Evolutionary conservation across 2,888 invertebrate genomes (phyloP).

Genomic region (Tipula confusa): DNA sequence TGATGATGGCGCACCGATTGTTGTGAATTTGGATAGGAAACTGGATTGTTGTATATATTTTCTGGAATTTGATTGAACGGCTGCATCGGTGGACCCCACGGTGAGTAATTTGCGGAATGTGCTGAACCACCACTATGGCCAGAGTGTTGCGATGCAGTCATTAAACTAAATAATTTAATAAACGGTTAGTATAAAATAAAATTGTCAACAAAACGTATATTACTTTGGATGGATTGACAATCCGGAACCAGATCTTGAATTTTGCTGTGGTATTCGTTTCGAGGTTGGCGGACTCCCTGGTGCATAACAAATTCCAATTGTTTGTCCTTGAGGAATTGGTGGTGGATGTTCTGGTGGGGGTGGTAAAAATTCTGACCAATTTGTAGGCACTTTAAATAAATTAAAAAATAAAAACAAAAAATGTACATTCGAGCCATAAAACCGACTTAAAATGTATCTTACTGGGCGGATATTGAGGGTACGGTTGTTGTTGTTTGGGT

Average conservation of each 20-base stretch:
- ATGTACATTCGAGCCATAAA: slow-evolving; percentile 30
- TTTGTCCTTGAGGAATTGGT: slow-evolving; percentile 48
- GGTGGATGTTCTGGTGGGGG: slow-evolving; percentile 60
- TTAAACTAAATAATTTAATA: slow-evolving; percentile 40
- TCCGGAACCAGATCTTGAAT: slow-evolving; percentile 49
- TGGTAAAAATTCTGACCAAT: slow-evolving; percentile 58
- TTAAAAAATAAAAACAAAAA: slow-evolving; percentile 20
- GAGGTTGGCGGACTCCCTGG: slow-evolving; percentile 47
- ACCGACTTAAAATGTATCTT: slow-evolving; percentile 21
- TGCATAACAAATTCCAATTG: slow-evolving; percentile 41
- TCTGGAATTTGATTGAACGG: slow-evolving; percentile 42
- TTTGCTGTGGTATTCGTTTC: slow-evolving; percentile 42
- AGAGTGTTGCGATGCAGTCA: slow-evolving; percentile 50
- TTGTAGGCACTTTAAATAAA: slow-evolving; percentile 47
- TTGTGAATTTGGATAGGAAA: slow-evolving; percentile 40
- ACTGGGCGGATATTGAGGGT: slow-evolving; percentile 48
- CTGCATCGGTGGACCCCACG: slow-evolving; percentile 45
- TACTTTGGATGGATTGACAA: slow-evolving; percentile 49
- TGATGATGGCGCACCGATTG: slow-evolving; percentile 47
- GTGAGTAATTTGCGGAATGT: slow-evolving; percentile 42
- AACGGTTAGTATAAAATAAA: slow-evolving; percentile 3
- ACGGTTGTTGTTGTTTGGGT: slow-evolving; percentile 41
- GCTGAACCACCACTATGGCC: slow-evolving; percentile 46
- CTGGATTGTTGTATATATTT: slow-evolving; percentile 48
- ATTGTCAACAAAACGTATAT: slow-evolving; percentile 29